Percentiles rank a stretch among this genome's conserved stretches.
These are phyloP conservation scores for Choristoneura rosaceana DNA, from an alignment of 2,888 invertebrate species.

Conservation along the genomic window DNA sequence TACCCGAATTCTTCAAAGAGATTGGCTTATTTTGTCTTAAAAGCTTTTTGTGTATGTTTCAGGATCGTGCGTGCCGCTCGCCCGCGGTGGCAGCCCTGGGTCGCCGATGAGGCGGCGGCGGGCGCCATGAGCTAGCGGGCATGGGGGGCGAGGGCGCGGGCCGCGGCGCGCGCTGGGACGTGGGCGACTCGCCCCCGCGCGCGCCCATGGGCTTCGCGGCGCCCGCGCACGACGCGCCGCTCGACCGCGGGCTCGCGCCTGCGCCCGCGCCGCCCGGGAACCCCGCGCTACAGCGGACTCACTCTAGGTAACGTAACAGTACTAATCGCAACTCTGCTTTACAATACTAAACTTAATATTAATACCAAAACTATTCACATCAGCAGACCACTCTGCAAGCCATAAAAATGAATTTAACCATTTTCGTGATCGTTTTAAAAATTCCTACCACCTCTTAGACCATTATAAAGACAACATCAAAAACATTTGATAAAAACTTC, in stretches of 20 bases:
- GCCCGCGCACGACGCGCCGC: slow-evolving; percentile 85
- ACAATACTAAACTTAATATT: too few relatives aligned
- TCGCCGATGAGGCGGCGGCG: slow-evolving; percentile 68
- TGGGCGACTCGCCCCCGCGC: slow-evolving; percentile 86
- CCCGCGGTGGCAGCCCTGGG: slow-evolving; percentile 66
- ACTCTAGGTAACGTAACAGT: slow-evolving; percentile 81
- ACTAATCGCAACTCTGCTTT: too few relatives aligned
- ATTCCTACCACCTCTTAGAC: too few relatives aligned
- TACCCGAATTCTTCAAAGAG: too few relatives aligned
- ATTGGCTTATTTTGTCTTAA: neutral
- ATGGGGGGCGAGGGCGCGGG: slow-evolving; percentile 87
- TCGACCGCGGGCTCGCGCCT: slow-evolving; percentile 79
- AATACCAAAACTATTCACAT: too few relatives aligned
- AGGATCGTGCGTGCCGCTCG: slow-evolving; percentile 44
- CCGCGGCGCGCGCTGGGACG: slow-evolving; percentile 87
- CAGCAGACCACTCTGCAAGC: too few relatives aligned
- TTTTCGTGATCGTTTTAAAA: too few relatives aligned
- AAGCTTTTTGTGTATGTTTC: neutral
- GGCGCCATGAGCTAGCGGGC: slow-evolving; percentile 82
- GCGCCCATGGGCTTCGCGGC: slow-evolving; percentile 85
- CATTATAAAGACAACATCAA: too few relatives aligned
- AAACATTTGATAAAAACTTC: too few relatives aligned
- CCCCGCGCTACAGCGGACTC: slow-evolving; percentile 88
- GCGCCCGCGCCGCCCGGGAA: slow-evolving; percentile 77
- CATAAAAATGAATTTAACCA: too few relatives aligned